Percentiles rank a stretch among this genome's conserved stretches.
These are phyloP conservation scores for Hylomyscus alleni DNA, from an alignment of 2,797 vertebrate genomes.

Conservation along the genomic window DNA sequence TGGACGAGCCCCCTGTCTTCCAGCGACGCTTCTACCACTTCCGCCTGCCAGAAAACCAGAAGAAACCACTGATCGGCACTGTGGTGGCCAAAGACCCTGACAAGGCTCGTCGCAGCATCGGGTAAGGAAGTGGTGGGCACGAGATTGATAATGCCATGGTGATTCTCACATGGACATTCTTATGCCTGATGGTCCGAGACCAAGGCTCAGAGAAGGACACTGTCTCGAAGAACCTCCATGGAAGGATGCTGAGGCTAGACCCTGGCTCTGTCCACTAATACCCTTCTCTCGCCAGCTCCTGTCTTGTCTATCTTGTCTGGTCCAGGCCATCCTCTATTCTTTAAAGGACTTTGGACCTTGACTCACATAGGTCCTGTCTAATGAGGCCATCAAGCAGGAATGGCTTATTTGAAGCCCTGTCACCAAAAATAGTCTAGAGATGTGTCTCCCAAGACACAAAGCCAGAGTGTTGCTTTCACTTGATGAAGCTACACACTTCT, in stretches of 20 bases:
- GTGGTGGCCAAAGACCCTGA: conserved; percentile 94
- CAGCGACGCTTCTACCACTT: conserved; percentile 90
- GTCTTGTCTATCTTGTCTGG: neutral
- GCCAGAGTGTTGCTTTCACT: neutral
- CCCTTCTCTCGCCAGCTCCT: rapidly evolving
- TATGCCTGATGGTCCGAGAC: neutral
- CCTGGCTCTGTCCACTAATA: neutral
- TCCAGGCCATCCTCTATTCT: neutral
- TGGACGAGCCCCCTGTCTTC: conserved; percentile 96
- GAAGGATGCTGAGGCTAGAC: neutral
- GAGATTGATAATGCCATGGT: rapidly evolving
- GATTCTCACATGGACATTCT: rapidly evolving
- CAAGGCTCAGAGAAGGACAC: neutral
- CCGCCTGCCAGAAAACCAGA: conserved; percentile 91
- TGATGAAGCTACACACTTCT: neutral
- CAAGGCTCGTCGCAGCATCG: conserved; percentile 87
- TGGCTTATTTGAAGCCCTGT: neutral
- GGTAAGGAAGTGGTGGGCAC: conserved; percentile 84
- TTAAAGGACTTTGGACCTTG: neutral
- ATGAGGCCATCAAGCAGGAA: neutral
- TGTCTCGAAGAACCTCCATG: rapidly evolving
- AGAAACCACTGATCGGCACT: conserved; percentile 86
- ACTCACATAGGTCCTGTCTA: neutral
- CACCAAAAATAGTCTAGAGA: neutral
- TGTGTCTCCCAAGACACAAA: conserved; percentile 5